These are phyloP conservation scores for Sipha flava DNA, from an alignment of 1,140 invertebrate species.

Conservation along the genomic window DNA sequence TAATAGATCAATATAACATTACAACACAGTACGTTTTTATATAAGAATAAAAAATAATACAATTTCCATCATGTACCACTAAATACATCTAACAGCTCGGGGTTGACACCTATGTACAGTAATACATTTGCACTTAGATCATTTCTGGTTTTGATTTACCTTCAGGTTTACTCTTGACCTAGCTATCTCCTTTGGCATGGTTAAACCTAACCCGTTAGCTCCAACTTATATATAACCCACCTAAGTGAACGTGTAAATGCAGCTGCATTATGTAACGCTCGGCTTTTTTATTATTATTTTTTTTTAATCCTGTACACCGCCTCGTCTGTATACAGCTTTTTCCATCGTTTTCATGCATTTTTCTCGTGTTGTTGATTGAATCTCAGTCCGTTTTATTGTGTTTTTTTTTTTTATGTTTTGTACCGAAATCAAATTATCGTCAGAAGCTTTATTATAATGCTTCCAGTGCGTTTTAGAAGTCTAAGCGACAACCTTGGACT, in stretches of 20 bases:
- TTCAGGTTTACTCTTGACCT: constrained; percentile 2
- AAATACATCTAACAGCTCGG: constrained; percentile 6
- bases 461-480: background rate
- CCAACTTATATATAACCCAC: background rate
- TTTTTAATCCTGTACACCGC: background rate
- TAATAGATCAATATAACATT: too few relatives aligned
- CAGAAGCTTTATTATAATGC: background rate
- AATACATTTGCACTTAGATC: constrained; percentile 26
- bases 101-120: background rate
- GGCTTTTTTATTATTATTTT: background rate
- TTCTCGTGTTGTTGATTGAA: background rate
- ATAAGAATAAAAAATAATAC: too few relatives aligned
- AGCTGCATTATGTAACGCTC: background rate
- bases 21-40: too few relatives aligned
- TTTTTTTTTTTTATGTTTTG: background rate
- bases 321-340: background rate
- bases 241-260: background rate
- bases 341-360: background rate
- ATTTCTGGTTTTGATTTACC: constrained; percentile 22
- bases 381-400: background rate
- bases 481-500: background rate
- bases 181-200: background rate
- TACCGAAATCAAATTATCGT: background rate
- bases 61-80: too few relatives aligned
- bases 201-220: background rate